Base-by-base conservation (phyloP, 2,797 vertebrate species). In the Nyctibius grandis region DNA sequence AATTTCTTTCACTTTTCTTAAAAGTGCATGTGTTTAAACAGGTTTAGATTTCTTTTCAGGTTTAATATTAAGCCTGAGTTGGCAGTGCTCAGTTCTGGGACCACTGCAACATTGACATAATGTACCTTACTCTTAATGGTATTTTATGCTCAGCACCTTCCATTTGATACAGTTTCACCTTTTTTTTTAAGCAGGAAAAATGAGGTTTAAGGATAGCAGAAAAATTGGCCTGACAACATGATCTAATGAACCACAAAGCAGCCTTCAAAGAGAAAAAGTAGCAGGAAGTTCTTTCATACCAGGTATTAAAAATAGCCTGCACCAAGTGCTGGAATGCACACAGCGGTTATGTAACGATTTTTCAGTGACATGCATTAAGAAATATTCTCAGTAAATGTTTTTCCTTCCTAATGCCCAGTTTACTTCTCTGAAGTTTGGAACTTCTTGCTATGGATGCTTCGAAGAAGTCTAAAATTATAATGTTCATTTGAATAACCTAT, bases 231-330 rank as follows among this genome's bases (percentile, higher is more conserved):
- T 70, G 53, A 88, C 81, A 65, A 67, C 20, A 92, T 44, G 72
- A 87, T 87, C 86, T 67, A 87, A 87, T 64, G 90, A 92, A 80
- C 67, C 78, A 87, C 85, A 92, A 93, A 88, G 53, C 45, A 83
- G 94, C 81, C 80, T 95, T 85, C 88, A 93, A 96, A 87, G 86
- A 93, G 84, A 92, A 96, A 97, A 97, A 95, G 83, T 93, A 92
- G 88, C 96, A 96, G 95, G 96, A 97, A 96, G 93, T 94, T 93
- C 83, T 91, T 86, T 96, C 86, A 74, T 91, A 95, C 75, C 65
- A 54, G 88, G 91, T 92, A 94, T 95, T 96, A 96, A 97, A 96
- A 96, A 96, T 95, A 97, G 95, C 44, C 72, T 91, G 94, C 86
- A 80, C 94, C 90, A 93, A 95, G 91, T 48, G 91, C 93, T 83